Evolutionary conservation across 2,113 vertebrate genomes (phyloP), one percentile per base, ranked within the genome.

Genomic region (Hoplias malabaricus): DNA sequence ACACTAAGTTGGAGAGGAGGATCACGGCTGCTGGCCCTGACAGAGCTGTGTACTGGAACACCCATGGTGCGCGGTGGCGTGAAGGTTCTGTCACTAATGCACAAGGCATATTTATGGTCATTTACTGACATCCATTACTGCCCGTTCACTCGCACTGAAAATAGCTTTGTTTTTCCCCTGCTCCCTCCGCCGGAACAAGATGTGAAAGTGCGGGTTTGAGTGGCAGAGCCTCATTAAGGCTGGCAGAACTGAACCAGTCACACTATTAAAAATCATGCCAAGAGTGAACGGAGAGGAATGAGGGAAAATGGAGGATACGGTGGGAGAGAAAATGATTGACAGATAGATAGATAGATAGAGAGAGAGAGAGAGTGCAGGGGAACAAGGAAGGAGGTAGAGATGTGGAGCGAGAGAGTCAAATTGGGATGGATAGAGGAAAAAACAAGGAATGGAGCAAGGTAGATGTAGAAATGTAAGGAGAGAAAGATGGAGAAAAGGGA

Each of bases 51-150:
- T 25, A 1, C 29, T 12, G 25, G 38, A 40, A 59, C 36, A 31
- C 16, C 57, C 2, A 23, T 33, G n/a, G 36, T 27, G 14, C 1
- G 14, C 34, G 42, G 21, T 21, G 16, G 21, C 14, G 14, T 36
- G 57, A 67, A 54, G 46, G 73, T 25, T 54, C 46, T 34, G 61
- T 54, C 31, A 38, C 73, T 75, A 67, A 75, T 75, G 73, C 40
- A 53, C 50, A 54, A 53, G 38, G 63, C 23, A 66, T 21, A 62
- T 67, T 65, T 54, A 67, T 43, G 46, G 33, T 11, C 34, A 66
- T 54, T 66, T 57, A 66, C n/a, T 66, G 25, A 12, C 21, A 27
- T 53, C 23, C 8, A 31, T 67, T 75, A 42, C 63, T 27, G 34
- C 56, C 1, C n/a, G 31, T 25, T 29, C 31, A 25, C 42, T 77